Percentiles rank a stretch among this genome's conserved stretches.
Conservation (phyloP, 1,140 invertebrate species). For the Ptiloglossa arizonensis region DNA sequence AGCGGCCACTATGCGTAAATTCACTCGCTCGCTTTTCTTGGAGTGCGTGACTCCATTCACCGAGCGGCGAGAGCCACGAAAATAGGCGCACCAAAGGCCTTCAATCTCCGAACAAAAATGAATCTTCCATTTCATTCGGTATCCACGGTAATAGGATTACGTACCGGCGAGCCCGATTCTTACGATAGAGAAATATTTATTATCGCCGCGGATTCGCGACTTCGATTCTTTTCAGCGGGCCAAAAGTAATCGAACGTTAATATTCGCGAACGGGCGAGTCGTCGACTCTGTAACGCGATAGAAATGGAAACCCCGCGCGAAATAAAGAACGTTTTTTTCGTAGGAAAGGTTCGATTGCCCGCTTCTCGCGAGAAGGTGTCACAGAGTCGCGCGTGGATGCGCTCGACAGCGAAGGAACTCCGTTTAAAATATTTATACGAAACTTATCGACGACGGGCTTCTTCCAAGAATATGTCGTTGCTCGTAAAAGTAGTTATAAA, state of each 20-base stretch:
- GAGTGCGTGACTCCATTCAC: constrained; percentile 45
- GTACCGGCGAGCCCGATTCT: too few relatives aligned
- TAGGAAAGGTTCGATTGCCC: too few relatives aligned
- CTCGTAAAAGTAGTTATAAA: neutral
- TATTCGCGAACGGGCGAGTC: too few relatives aligned
- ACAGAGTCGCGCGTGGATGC: too few relatives aligned
- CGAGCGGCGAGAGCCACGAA: constrained; percentile 6
- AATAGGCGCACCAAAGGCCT: neutral
- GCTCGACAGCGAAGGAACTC: neutral
- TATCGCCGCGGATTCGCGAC: too few relatives aligned
- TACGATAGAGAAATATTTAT: neutral
- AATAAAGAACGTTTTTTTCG: too few relatives aligned
- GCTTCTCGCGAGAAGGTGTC: too few relatives aligned
- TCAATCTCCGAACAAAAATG: constrained; percentile 20
- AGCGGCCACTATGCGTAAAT: constrained; percentile 29
- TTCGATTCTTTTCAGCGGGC: too few relatives aligned
- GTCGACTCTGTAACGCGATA: too few relatives aligned
- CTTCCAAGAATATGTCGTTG: neutral
- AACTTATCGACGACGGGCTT: neutral
- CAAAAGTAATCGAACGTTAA: too few relatives aligned
- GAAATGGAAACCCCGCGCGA: too few relatives aligned
- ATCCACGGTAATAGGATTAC: too few relatives aligned
- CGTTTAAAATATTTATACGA: neutral
- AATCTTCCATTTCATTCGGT: neutral
- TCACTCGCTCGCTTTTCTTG: constrained; percentile 42